Evolutionary conservation across 2,113 vertebrate genomes (phyloP).

Genomic region (Leptobrachium ailaonicum): DNA sequence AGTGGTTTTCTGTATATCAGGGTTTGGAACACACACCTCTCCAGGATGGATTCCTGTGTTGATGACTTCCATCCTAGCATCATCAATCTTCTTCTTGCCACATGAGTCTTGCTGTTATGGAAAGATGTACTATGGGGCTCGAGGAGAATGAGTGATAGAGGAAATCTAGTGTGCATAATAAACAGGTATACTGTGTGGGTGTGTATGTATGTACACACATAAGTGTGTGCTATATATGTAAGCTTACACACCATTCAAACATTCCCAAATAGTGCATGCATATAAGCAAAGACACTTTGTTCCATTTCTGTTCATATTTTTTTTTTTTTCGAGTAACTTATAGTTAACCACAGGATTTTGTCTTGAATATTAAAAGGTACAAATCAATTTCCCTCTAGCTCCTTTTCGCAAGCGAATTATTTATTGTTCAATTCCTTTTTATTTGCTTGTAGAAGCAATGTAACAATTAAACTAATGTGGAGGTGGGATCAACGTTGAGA

Average conservation of each 20-base stretch:
- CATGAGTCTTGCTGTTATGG: not conserved
- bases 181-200: not conserved
- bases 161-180: not conserved
- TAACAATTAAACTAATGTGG: not conserved
- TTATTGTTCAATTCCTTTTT: not conserved
- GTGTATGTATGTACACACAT: not conserved
- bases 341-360: not conserved
- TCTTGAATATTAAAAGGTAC: conserved; percentile 3
- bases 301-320: too few species aligned
- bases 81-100: conserved; percentile 2
- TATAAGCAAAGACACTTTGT: too few species aligned
- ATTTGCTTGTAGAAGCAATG: conserved; percentile 26
- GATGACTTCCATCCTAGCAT: not conserved
- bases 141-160: not conserved
- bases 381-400: conserved; percentile 9
- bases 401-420: not conserved
- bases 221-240: not conserved
- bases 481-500: too few species aligned
- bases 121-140: not conserved
- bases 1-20: not conserved
- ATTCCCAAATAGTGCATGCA: too few species aligned
- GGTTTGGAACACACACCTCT: not conserved
- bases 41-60: not conserved
- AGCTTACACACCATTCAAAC: not conserved
- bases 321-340: not conserved